A percentile compares a stretch with the other conserved stretches of the same genome.
Conservation (phyloP, 1,140 invertebrate genomes). For the Drosophila nigromelanica region DNA sequence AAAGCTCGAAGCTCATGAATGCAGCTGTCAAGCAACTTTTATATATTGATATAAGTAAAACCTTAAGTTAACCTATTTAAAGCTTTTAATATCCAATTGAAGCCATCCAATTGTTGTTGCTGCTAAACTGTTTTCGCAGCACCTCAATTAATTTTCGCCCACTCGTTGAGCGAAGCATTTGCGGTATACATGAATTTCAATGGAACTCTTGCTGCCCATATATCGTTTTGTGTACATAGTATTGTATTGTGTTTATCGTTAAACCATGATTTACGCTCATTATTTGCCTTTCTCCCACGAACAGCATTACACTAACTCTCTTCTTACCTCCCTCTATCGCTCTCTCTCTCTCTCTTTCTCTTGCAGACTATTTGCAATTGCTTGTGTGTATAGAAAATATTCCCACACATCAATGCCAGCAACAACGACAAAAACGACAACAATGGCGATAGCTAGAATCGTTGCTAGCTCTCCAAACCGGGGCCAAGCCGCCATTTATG, state of each 20-base stretch:
- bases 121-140: conserved; percentile 31
- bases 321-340: not conserved
- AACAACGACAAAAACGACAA: conserved; percentile 35
- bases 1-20: not conserved
- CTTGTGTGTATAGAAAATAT: conserved; percentile 52
- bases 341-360: conserved; percentile 1
- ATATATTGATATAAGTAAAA: too few relatives aligned
- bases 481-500: conserved; percentile 63
- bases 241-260: conserved; percentile 66
- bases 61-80: too few relatives aligned
- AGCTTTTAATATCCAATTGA: too few relatives aligned
- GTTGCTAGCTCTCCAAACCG: conserved; percentile 30
- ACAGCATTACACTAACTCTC: conserved; percentile 22
- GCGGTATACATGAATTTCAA: conserved; percentile 36
- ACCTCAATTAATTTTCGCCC: conserved; percentile 36
- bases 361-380: conserved; percentile 42
- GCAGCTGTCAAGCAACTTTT: too few relatives aligned
- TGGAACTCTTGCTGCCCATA: conserved; percentile 31
- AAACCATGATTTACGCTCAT: conserved; percentile 81
- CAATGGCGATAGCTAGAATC: conserved; percentile 29
- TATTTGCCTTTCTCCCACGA: conserved; percentile 61
- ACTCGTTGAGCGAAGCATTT: conserved; percentile 12
- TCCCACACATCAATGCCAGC: conserved; percentile 69
- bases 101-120: conserved; percentile 4
- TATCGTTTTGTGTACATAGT: conserved; percentile 17